Evolutionary conservation across 2,797 vertebrate species (phyloP), one percentile per base, ranked within the genome.

Genomic region (Malurus leucopterus): DNA sequence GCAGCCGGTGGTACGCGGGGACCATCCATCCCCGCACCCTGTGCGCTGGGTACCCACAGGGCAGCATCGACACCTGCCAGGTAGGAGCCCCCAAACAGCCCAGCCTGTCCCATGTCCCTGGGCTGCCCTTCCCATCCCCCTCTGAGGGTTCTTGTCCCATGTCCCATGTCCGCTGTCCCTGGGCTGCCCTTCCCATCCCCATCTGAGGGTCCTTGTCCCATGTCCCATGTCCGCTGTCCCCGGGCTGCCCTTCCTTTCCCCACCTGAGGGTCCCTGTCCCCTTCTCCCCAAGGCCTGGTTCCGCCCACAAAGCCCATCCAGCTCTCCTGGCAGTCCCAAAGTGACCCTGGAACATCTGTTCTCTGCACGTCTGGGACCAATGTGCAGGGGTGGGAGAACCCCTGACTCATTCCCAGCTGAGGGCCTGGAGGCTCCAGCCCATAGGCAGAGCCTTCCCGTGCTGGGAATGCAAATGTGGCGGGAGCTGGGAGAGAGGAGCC

Each of bases 11-110:
- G 57, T 74, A 74, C 1, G 30, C 8, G 1, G 71, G 71, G 23
- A 16, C 6, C 6, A 0, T 75, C 0, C n/a, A 53, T 1, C 1
- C 20, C 1, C 2, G 3, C 49, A 76, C 15, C 34, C 43, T 78
- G 5, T 49, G 75, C 8, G 30, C 19, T 2, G 34, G 74, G 11
- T 77, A 55, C 23, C 61, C n/a, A 1, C 47, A 43, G 1, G 58
- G 72, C 1, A 6, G 9, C n/a, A 75, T 62, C 4, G 38, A 75
- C 38, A 24, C 72, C 9, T 75, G 47, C 72, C 58, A 63, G 72
- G 58, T 75, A 44, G 26, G 59, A 46, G 36, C 36, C 36, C 36
- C 36, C 11, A 11, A 36, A 36, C 36, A 36, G 36, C 36, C 36
- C 36, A 36, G 36, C 36, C 36, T 36, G 36, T 36, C 36, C 36